Base-by-base conservation (phyloP, 2,797 vertebrate genomes). In the Melanotaenia maccullochi region DNA sequence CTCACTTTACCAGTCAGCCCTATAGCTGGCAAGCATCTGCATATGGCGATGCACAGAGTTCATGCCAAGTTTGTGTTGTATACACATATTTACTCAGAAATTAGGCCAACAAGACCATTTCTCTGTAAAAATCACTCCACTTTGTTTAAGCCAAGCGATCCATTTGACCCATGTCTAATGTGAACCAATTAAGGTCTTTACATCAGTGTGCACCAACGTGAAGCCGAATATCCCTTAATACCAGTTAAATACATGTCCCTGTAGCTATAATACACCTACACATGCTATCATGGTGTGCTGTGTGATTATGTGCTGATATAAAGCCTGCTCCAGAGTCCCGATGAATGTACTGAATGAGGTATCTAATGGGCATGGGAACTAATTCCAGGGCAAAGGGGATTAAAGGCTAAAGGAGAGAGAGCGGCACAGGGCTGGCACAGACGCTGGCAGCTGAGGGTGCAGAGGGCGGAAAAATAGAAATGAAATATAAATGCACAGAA, bases 301-400 rank as follows among this genome's bases (percentile, higher is more conserved):
- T 76, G 80, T 85, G 89, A 93, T 92, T 89, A 90, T 82, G 86
- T 62, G 82, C 82, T 70, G 87, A 90, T 92, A 89, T 78, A 89
- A 87, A 91, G 87, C 86, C 83, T 72, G 78, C 85, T 86, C 60
- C 73, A 80, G 72, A 86, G 88, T 69, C 80, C 79, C 68, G 84
- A 68, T 90, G 85, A 88, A 89, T 84, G 85, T 75, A 83, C 61
- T 86, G 84, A 90, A 87, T 72, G 75, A 88, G 89, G 80, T 84
- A 83, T 89, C 87, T 91, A 90, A 92, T 93, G 92, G 91, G 89
- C 90, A 91, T 84, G 83, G 88, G 89, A 91, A 88, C 88, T 92
- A 87, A 92, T 90, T 88, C 88, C 89, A 90, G 89, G 90, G 89
- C 89, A 87, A 90, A 92, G 85, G 89, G 89, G 91, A 92, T 92